Base-by-base conservation (phyloP, 2,888 invertebrate genomes). In the Galerucella calmariensis region DNA sequence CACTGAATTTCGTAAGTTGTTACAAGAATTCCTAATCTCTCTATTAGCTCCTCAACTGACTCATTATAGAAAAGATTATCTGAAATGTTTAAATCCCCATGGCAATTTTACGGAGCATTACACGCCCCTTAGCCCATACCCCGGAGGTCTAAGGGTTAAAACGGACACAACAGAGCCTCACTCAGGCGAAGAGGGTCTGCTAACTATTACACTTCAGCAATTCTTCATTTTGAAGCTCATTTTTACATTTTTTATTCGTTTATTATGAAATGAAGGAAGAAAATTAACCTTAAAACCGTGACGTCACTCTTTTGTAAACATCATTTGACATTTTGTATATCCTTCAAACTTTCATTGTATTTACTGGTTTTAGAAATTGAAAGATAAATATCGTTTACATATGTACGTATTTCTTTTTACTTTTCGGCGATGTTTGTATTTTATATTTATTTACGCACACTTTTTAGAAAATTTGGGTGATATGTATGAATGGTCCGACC, bases 61-160 rank as follows among this genome's bases (percentile, higher is more conserved):
- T 70, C 66, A 75, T 74, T 67, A 75, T 72, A 46, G 56, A 44
- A 51, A 12, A 69, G 53, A 73, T 72, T 67, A 77, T 73, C 61
- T 63, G 35, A 67, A 65, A 44, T 46, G 14, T 71, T 63, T 16
- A 75, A 76, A 70, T 72, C 73, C 74, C 62, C 56, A 48, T 61
- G 68, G 68, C 62, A 70, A 78, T 75, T 77, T 77, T 70, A 78
- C 72, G 73, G 69, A 51, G 63, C 16, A 76, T 78, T 78, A 78
- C 75, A 74, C 74, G 75, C 76, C 75, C 72, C 75, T 71, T 71
- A 65, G 67, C 46, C 74, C 69, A 24, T 69, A 41, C 71, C 70
- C 71, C 69, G 56, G 58, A 20, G 48, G 61, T 67, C 59, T 51
- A 51, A 74, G 75, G 77, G 78, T 72, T 73, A 61, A 69, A 14